These are phyloP conservation scores for Sycobia sp. DNA, from an alignment of 1,140 invertebrate species.

Conservation along the genomic window DNA sequence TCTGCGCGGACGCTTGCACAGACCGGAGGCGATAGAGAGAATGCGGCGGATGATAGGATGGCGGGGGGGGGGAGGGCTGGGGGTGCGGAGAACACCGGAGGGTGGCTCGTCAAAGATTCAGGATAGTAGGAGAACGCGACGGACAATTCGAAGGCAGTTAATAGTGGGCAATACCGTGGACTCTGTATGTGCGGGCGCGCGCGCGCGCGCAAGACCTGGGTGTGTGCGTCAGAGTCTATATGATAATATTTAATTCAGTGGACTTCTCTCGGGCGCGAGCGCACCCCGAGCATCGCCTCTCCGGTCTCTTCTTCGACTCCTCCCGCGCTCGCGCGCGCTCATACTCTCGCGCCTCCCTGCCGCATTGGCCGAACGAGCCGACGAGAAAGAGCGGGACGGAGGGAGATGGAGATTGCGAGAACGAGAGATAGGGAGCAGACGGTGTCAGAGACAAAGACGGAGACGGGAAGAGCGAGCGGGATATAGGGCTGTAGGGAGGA, in stretches of 20 bases:
- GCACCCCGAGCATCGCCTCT: background rate
- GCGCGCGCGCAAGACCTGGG: too few relatives aligned
- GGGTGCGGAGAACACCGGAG: background rate
- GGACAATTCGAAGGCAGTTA: constrained; percentile 32
- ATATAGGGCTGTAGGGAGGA: constrained; percentile 18
- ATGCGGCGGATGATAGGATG: background rate
- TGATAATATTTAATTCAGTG: constrained; percentile 31
- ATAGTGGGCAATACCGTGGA: constrained; percentile 22
- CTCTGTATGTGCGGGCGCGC: background rate
- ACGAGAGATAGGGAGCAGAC: too few relatives aligned
- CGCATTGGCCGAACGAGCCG: too few relatives aligned
- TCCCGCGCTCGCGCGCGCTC: background rate
- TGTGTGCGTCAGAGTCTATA: constrained; percentile 11
- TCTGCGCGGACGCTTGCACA: too few relatives aligned
- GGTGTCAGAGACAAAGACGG: background rate
- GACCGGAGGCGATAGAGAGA: too few relatives aligned
- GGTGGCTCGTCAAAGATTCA: constrained; percentile 27
- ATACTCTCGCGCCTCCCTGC: background rate
- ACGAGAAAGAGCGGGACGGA: too few relatives aligned
- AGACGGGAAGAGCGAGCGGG: constrained; percentile 19
- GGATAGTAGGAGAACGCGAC: constrained; percentile 4
- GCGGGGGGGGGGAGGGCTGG: too few relatives aligned
- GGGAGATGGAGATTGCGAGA: too few relatives aligned
- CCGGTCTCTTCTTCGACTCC: background rate
- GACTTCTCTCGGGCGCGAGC: background rate